Base-by-base conservation (phyloP, 1,140 invertebrate genomes). In the Pemphigus obesinymphae region DNA sequence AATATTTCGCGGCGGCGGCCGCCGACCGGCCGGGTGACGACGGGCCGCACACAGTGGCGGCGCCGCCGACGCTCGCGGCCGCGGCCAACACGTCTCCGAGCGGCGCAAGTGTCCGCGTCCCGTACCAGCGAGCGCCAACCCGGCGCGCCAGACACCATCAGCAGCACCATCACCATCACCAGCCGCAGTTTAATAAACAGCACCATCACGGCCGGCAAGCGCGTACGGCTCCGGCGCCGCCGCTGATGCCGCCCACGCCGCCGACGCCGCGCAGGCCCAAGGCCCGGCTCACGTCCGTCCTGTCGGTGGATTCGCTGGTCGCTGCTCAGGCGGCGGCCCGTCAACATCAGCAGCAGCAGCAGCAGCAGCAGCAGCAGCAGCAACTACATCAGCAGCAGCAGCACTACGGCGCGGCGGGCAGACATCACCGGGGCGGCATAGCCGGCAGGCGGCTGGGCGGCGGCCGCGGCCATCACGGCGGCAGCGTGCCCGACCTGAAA, bases 1-100 rank as follows among this genome's bases (percentile, higher is more conserved):
- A 91, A 83, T 91, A 90, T 85, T 91, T 89, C 83, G 89, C 89
- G 84, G 85, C 87, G 81, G 85, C 87, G 82, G 85, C 84, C 70
- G 85, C 8, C n/a, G 43, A 48, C 8, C 37, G 43, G 23, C 13
- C 15, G 58, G 6, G 3, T 43, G 82, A 8, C 26, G 83, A 26
- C 82, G 58, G 23, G n/a, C n/a, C 63, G 73, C 7, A 0, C n/a
- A 43, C 5, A 15, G 26, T 15, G 34, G n/a, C 20, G 31, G 3
- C 70, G 63, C 17, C 10, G 82, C 31, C 82, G 63, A 6, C 83
- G 37, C 0, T 66, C 45, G 3, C 53, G 48, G 6, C 82, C 82
- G 10, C 23, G 10, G 5, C 15, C 23, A 20, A 45, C 37, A 20
- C 29, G 70, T 58, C 83, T 26, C 70, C 61, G 37, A 15, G 23